phyloP scores from a whole-genome alignment of 64 coral and sea anemone species.

The Anthopleura sola region DNA sequence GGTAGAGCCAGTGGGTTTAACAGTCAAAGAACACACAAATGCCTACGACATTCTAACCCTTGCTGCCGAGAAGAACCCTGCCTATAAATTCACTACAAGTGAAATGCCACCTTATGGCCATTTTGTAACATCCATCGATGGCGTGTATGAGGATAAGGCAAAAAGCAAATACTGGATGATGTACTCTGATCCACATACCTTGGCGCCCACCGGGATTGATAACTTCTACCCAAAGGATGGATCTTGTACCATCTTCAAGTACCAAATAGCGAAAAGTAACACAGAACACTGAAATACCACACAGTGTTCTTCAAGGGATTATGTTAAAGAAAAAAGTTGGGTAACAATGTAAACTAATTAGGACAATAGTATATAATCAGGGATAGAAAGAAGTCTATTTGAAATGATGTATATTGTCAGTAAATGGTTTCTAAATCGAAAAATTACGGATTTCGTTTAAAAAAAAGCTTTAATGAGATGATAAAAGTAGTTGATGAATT shows the following conservation, averaged over 20 bases:
- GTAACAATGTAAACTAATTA: too few relatives aligned
- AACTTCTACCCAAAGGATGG: slow-evolving; percentile 17
- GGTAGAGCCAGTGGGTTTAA: not conserved
- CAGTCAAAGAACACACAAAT: slow-evolving; percentile 21
- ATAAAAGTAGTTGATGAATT: too few relatives aligned
- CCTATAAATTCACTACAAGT: slow-evolving; percentile 3
- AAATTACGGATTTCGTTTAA: too few relatives aligned
- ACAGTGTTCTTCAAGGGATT: too few relatives aligned
- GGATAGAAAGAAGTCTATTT: too few relatives aligned
- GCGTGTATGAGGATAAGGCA: not conserved
- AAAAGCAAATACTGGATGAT: slow-evolving; percentile 44
- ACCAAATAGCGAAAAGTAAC: not conserved
- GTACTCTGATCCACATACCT: not conserved
- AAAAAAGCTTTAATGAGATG: too few relatives aligned
- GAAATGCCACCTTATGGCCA: not conserved
- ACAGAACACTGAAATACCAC: not conserved
- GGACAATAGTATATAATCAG: too few relatives aligned
- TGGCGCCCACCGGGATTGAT: slow-evolving; percentile 8
- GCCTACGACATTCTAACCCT: slow-evolving; percentile 20
- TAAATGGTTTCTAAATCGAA: too few relatives aligned
- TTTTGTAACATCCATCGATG: slow-evolving; percentile 19
- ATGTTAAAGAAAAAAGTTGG: too few relatives aligned
- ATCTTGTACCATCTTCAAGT: slow-evolving; percentile 11
- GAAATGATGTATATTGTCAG: too few relatives aligned
- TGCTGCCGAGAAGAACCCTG: not conserved